Evolutionary conservation across 2,888 invertebrate genomes (phyloP), one percentile per base, ranked within the genome.

Genomic region (Pardosa pseudoannulata): DNA sequence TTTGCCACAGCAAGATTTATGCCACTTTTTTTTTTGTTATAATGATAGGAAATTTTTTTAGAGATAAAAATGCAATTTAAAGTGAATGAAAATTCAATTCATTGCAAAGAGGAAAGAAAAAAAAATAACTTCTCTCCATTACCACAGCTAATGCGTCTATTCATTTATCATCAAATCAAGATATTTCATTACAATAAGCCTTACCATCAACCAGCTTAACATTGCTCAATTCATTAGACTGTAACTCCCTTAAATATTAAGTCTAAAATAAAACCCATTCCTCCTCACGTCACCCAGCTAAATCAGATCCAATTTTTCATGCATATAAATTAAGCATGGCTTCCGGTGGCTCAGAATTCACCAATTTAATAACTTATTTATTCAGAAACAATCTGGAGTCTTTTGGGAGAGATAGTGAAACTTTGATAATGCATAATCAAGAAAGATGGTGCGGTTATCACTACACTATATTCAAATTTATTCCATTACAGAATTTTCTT

Each of bases 371-470:
- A 85, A 85, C 83, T 73, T 85, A 78, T 85, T 85, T 78, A 85
- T 85, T 78, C 83, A 78, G 46, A 65, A 72, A 28, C 67, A 78
- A 78, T 78, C 83, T 73, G 16, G 78, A 67, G 39, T 78, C 56
- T 72, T 27, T 64, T 50, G 67, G 64, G 41, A 9, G 6, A 5
- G 81, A 75, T 75, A 75, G 46, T 65, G 64, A 76, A 76, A 65
- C 78, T 85, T 65, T 50, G 71, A 83, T 83, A 83, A 83, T 85
- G 65, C 73, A 72, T 78, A 78, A 85, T 85, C 76, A 83, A 76
- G 76, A 82, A 29, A 56, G 36, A 74, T 41, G 36, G 29, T 83
- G 65, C 73, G 36, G 72, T 85, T 85, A 78, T 78, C 73, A 85
- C 46, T 31, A 78, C 39, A 11, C 32, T 31, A 56, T 85, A 85